These are phyloP conservation scores for Lipophrys pholis DNA, from an alignment of 2,113 vertebrate species.

Conservation along the genomic window DNA sequence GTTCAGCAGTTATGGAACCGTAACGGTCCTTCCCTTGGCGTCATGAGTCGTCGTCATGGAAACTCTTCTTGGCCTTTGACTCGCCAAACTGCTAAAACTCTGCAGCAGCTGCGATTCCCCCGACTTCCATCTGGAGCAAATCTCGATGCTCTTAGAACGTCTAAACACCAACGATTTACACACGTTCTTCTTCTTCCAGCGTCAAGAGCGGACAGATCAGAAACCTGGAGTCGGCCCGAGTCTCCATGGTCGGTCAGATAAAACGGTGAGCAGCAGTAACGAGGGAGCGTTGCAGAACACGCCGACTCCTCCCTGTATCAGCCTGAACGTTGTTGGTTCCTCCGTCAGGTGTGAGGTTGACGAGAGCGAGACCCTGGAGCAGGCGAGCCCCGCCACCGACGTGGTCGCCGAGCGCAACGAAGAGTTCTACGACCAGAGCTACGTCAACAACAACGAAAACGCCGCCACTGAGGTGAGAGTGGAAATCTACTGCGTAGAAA, in stretches of 20 bases:
- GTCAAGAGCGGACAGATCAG: constrained; percentile 81
- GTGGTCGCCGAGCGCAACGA: constrained; percentile 63
- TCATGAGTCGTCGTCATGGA: too few relatives aligned
- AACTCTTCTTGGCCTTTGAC: too few relatives aligned
- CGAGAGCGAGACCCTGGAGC: constrained; percentile 54
- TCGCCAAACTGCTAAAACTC: too few relatives aligned
- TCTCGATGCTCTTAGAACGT: too few relatives aligned
- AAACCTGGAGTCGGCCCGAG: constrained; percentile 81
- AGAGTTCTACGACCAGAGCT: constrained; percentile 72
- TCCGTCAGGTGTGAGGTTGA: constrained; percentile 71
- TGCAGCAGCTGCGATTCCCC: too few relatives aligned
- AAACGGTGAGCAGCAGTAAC: constrained; percentile 59
- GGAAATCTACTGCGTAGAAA: background rate
- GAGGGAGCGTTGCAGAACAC: too few relatives aligned
- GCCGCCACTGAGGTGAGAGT: constrained; percentile 57
- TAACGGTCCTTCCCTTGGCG: too few relatives aligned
- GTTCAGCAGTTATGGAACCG: too few relatives aligned
- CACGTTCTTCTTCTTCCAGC: constrained; percentile 35
- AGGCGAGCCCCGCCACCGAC: constrained; percentile 58
- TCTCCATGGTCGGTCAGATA: constrained; percentile 82
- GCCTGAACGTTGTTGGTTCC: background rate
- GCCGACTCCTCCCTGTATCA: too few relatives aligned
- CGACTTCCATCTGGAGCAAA: too few relatives aligned
- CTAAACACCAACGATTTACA: too few relatives aligned
- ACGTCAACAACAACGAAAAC: constrained; percentile 63